Conservation (phyloP, 2,888 invertebrate genomes). For the Chesias legatella region DNA sequence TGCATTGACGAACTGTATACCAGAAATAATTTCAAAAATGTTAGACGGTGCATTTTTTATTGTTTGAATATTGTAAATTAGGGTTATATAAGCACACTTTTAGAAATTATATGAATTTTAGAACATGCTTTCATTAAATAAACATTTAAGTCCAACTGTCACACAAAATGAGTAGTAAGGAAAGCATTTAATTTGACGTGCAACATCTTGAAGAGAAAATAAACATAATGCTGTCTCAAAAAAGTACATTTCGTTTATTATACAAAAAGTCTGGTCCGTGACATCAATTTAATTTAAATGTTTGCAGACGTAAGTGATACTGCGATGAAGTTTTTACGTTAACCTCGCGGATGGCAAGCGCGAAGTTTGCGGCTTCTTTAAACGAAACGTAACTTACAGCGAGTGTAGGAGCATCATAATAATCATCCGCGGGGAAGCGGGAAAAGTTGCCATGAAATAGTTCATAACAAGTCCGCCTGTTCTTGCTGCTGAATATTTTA, state of each 20-base stretch:
- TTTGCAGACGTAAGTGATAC: conserved; percentile 9
- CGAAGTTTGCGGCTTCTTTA: conserved; percentile 16
- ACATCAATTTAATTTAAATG: conserved; percentile 20
- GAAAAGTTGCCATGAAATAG: conserved; percentile 47
- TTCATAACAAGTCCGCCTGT: conserved; percentile 45
- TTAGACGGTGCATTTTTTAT: no score
- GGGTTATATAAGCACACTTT: no score
- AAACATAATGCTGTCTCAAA: conserved; percentile 21
- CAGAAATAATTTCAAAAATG: no score
- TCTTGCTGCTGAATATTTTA: conserved; percentile 55
- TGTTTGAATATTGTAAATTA: no score
- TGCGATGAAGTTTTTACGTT: conserved; percentile 23
- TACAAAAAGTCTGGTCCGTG: conserved; percentile 14
- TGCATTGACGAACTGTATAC: no score
- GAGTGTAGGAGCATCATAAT: conserved; percentile 28
- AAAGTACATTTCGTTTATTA: conserved; percentile 27
- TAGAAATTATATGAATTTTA: no score
- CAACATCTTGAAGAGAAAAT: conserved; percentile 14
- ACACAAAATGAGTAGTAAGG: no score
- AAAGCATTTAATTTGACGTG: conserved; percentile 35
- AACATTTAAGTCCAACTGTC: no score
- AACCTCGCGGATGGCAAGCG: conserved; percentile 13
- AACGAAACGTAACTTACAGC: conserved; percentile 19
- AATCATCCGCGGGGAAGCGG: conserved; percentile 34
- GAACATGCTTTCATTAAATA: no score